Base-by-base conservation (phyloP, 1,140 invertebrate genomes). In the Listronotus oregonensis region DNA sequence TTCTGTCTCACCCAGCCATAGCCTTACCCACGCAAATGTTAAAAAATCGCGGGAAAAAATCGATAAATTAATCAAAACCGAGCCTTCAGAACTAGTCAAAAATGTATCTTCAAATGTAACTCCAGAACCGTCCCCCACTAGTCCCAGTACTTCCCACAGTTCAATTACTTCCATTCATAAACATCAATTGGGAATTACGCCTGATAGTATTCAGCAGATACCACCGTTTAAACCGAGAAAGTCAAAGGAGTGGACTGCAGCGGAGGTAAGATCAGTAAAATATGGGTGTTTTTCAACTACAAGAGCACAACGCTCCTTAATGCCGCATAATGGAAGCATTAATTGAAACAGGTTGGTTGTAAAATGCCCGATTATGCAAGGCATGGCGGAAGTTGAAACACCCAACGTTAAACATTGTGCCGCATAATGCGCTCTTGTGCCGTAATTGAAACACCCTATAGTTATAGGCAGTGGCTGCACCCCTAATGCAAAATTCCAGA, bases 161-260 rank as follows among this genome's bases (percentile, higher is more conserved):
- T 49, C 63, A 4, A 50, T 44, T 15, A 46, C 50, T 47, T 51
- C 42, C 8, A 81, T 80, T 34, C 47, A 75, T 37, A 27, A 27
- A 27, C 75, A 71, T 31, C 66, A 61, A 59, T 77, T 66, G 64
- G 68, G 80, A 72, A 74, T 79, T 72, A 71, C 82, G 73, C 67
- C 80, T 71, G 74, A 82, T 78, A 75, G 73, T 52, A 79, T 77
- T 73, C 81, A 75, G 76, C 80, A 82, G 71, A 85, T 84, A 71
- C 21, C 21, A 27, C 82, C 83, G 15, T 84, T 79, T 71, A 80
- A 76, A 73, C 80, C 81, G 10, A 78, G 80, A 47, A 84, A 84
- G 71, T 83, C 83, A 3, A 82, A 79, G 83, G 21, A 27, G 69
- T 81, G 80, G 74, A 64, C 71, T 50, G 75, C 77, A 50, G 72